phyloP scores from a whole-genome alignment of 1,140 invertebrate species.

The Brachionus manjavacas region DNA sequence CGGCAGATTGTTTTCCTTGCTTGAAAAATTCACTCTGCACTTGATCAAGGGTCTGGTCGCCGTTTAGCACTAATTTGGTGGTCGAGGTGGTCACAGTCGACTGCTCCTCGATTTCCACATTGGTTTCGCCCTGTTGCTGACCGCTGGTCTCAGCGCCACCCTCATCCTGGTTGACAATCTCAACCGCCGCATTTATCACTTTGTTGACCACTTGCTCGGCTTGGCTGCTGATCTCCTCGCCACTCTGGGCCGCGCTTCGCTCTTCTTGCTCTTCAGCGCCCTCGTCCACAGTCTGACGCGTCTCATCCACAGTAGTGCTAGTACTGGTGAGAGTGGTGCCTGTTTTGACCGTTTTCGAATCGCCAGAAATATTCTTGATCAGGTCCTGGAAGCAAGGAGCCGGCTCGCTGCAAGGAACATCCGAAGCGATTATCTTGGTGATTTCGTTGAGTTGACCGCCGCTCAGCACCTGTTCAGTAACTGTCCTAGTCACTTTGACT shows the following conservation, averaged over 20 bases:
- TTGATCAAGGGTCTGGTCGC: background rate
- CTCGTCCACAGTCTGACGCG: background rate
- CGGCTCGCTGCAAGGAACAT: no score
- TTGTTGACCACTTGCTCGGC: constrained; percentile 23
- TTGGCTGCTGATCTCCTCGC: background rate
- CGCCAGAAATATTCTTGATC: background rate
- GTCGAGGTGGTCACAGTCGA: constrained; percentile 19
- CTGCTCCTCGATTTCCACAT: constrained; percentile 17
- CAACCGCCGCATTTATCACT: constrained; percentile 6
- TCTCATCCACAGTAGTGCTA: background rate
- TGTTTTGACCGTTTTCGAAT: background rate
- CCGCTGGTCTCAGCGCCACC: background rate
- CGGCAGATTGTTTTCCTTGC: constrained; percentile 23
- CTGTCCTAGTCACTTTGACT: constrained; percentile 19
- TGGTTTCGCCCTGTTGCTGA: background rate
- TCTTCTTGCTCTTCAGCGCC: background rate
- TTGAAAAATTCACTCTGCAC: constrained; percentile 36
- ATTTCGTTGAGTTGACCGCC: constrained; percentile 26
- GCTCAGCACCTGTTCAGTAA: constrained; percentile 17
- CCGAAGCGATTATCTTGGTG: no score
- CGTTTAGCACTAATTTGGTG: background rate
- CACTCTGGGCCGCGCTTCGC: no score
- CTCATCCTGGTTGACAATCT: background rate
- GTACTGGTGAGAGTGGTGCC: background rate
- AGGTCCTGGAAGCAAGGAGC: background rate